Evolutionary conservation across 1,140 invertebrate genomes (phyloP).

Genomic region (Battus philenor): DNA sequence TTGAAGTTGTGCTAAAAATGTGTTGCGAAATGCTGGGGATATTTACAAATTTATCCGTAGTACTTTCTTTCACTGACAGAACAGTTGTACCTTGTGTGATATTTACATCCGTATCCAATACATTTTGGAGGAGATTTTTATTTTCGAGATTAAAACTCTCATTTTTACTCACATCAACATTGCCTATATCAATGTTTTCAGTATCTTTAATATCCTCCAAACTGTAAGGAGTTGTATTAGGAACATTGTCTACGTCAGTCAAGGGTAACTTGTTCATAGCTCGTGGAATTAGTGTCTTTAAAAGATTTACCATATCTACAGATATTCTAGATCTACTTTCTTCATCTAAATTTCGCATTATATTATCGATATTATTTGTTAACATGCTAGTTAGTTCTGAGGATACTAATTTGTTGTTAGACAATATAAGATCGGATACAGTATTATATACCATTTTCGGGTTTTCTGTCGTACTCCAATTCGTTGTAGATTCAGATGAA

Average conservation of each 20-base stretch:
- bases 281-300: constrained; percentile 56
- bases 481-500: constrained; percentile 46
- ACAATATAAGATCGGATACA: constrained; percentile 66
- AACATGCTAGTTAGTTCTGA: constrained; percentile 73
- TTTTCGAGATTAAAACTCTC: constrained; percentile 20
- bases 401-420: constrained; percentile 67
- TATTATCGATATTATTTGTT: constrained; percentile 66
- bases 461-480: constrained; percentile 56
- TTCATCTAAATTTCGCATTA: constrained; percentile 64
- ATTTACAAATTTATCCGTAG: constrained; percentile 47
- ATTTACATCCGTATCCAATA: constrained; percentile 45
- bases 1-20: constrained; percentile 18
- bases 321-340: constrained; percentile 58
- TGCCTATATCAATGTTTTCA: constrained; percentile 39
- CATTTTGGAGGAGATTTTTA: constrained; percentile 47
- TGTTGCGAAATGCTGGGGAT: constrained; percentile 17
- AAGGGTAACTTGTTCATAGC: constrained; percentile 46
- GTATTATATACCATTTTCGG: constrained; percentile 69
- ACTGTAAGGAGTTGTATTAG: constrained; percentile 65
- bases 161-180: constrained; percentile 13
- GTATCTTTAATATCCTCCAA: constrained; percentile 69
- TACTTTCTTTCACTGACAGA: constrained; percentile 20
- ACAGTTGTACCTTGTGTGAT: constrained; percentile 32
- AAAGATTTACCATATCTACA: constrained; percentile 62
- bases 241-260: constrained; percentile 38